A percentile compares a stretch with the other conserved stretches of the same genome.
These are phyloP conservation scores for Cremastinae sp. DNA, from an alignment of 2,888 invertebrate genomes.

Conservation along the genomic window DNA sequence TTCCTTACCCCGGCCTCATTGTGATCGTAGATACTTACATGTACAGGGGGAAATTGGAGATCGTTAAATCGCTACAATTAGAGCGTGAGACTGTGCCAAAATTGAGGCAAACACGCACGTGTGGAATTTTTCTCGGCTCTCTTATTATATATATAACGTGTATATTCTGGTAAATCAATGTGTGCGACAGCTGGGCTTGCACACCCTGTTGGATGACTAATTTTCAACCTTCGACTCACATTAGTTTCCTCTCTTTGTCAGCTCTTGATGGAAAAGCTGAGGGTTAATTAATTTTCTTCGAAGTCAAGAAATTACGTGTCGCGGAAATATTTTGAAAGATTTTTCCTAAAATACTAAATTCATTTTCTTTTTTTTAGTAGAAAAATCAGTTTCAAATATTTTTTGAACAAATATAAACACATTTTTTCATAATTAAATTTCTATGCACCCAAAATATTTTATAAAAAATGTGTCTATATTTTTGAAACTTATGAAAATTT, in stretches of 20 bases:
- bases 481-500: too few species aligned
- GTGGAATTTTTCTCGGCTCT: neutral
- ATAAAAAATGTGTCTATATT: too few species aligned
- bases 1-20: slow-evolving; percentile 24
- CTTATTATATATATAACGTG: slow-evolving; percentile 36
- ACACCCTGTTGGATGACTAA: slow-evolving; percentile 69
- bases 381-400: too few species aligned
- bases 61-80: slow-evolving; percentile 73
- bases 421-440: too few species aligned
- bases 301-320: neutral
- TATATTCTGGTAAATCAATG: slow-evolving; percentile 29
- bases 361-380: too few species aligned
- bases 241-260: neutral
- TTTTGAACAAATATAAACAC: too few species aligned
- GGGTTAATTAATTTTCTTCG: slow-evolving; percentile 18
- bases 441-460: too few species aligned
- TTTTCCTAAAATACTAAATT: too few species aligned
- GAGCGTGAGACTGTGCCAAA: slow-evolving; percentile 58
- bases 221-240: slow-evolving; percentile 55
- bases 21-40: slow-evolving; percentile 14
- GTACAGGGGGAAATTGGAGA: slow-evolving; percentile 45
- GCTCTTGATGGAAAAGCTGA: slow-evolving; percentile 11
- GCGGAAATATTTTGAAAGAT: too few species aligned
- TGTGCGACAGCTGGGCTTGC: slow-evolving; percentile 64
- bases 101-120: slow-evolving; percentile 47